A percentile compares a stretch with the other conserved stretches of the same genome.
phyloP scores from a whole-genome alignment of 2,888 invertebrate genomes.

The Drosophila gaucha region DNA sequence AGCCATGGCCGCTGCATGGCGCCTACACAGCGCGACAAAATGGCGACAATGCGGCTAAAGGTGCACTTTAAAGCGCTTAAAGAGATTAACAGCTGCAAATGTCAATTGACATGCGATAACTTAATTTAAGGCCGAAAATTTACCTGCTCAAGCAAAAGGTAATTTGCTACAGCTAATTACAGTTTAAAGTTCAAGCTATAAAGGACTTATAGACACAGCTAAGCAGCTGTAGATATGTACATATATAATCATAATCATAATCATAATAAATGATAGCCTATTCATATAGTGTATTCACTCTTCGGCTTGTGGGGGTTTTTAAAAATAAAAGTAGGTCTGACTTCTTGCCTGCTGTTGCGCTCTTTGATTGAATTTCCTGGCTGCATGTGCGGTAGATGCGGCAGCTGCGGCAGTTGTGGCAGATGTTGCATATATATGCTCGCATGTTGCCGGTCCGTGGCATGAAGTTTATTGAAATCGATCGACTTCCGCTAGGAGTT shows the following conservation, averaged over 20 bases:
- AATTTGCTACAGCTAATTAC: not conserved
- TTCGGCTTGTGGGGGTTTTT: not conserved
- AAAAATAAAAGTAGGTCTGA: not conserved
- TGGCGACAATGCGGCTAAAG: conserved; percentile 54
- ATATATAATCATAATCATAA: too few species aligned
- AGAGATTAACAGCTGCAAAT: conserved; percentile 29
- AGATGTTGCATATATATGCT: conserved; percentile 38
- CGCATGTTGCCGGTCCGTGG: conserved; percentile 59
- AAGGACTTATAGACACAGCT: too few species aligned
- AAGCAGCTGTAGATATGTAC: too few species aligned
- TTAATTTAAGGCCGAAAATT: not conserved
- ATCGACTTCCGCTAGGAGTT: conserved; percentile 42
- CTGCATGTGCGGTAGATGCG: conserved; percentile 24
- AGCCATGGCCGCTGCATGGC: conserved; percentile 63
- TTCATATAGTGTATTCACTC: conserved; percentile 1
- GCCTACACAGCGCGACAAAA: conserved; percentile 65
- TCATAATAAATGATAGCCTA: too few species aligned
- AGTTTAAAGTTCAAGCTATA: not conserved
- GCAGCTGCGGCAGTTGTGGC: conserved; percentile 13
- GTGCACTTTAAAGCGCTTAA: conserved; percentile 41
- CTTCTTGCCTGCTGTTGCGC: conserved; percentile 21
- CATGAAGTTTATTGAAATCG: conserved; percentile 72
- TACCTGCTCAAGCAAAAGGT: not conserved
- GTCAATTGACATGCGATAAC: conserved; percentile 21
- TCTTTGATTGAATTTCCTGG: conserved; percentile 66